Base-by-base conservation (phyloP, 2,888 invertebrate genomes). In the Belgica antarctica region DNA sequence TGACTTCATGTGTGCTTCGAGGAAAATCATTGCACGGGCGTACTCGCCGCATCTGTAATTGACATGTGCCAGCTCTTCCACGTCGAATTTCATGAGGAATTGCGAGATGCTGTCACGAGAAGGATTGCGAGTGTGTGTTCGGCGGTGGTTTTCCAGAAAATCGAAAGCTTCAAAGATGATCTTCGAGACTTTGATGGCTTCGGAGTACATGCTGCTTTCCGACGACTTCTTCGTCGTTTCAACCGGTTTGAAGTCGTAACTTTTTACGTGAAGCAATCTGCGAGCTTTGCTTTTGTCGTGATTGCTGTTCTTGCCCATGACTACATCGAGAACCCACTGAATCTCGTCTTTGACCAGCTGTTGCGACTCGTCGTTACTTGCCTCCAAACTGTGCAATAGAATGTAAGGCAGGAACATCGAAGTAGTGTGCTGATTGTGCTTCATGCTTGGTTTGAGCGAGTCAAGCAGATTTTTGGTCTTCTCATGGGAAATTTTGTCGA, bases 321-420 rank as follows among this genome's bases (percentile, higher is more conserved):
- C 76, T 8, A 75, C 75, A 61, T 76, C 76, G 47, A 84, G 81
- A n/a, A 87, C 83, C 0, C 84, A 80, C 70, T 82, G 76, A 73
- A 85, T 81, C 76, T 88, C 88, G 59, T 82, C 80, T 72, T 79
- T 81, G 27, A 85, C 79, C 71, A 81, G 80, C 27, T 78, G 75
- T n/a, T 77, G 75, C 2, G n/a, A 2, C 1, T 4, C 7, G 70
- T 82, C 80, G 8, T 77, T 76, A 2, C 76, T 74, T 0, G 75
- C 75, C 75, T 86, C 82, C 34, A 88, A 76, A 0, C 86, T 84
- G 75, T 88, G 87, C 1, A 88, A 74, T 8, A 91, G 77, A 36
- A 91, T 87, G 74, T 90, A 87, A 0, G 92, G 92, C 70, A 92
- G 80, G 76, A 91, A 89, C 69, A 88, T 84, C 76, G 88, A 86